Percentiles rank a stretch among this genome's conserved stretches.
Evolutionary conservation across 2,888 invertebrate species (phyloP).

Genomic region (Watsonalla binaria): DNA sequence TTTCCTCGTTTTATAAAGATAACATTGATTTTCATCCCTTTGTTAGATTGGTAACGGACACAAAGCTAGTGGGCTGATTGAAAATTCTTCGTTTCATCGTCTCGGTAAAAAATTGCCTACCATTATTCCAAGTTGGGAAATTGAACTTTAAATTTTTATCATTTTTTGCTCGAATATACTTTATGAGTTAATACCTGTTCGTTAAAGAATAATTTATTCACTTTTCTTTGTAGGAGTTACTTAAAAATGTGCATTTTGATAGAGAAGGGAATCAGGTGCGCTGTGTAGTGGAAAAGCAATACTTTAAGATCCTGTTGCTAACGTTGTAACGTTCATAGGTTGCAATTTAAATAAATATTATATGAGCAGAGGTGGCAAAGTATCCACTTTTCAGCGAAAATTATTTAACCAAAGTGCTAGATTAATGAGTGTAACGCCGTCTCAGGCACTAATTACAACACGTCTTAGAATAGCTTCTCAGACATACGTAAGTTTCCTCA

Average conservation of each 20-base stretch:
- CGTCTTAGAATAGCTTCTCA: too few species aligned
- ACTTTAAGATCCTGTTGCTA: too few species aligned
- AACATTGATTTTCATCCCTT: slow-evolving; percentile 42
- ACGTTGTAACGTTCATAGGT: too few species aligned
- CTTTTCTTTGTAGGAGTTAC: slow-evolving; percentile 1
- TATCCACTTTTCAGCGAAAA: too few species aligned
- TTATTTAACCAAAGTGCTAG: too few species aligned
- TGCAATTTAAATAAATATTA: too few species aligned
- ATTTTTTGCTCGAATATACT: background rate
- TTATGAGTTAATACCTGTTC: background rate
- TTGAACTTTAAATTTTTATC: background rate
- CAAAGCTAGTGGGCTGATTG: slow-evolving; percentile 40
- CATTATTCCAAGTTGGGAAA: background rate
- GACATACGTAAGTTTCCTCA: too few species aligned
- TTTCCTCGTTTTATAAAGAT: slow-evolving; percentile 17
- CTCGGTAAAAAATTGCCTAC: slow-evolving; percentile 13
- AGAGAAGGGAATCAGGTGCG: too few species aligned
- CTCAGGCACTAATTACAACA: too few species aligned
- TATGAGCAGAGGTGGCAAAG: too few species aligned
- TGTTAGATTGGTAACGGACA: slow-evolving; percentile 23
- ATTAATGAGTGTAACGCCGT: too few species aligned
- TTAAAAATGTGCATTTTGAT: background rate
- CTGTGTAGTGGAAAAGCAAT: too few species aligned
- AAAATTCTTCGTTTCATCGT: slow-evolving; percentile 32
- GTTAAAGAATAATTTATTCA: background rate